phyloP scores from a whole-genome alignment of 2,113 vertebrate species.

The Poeciliopsis turrubarensis region DNA sequence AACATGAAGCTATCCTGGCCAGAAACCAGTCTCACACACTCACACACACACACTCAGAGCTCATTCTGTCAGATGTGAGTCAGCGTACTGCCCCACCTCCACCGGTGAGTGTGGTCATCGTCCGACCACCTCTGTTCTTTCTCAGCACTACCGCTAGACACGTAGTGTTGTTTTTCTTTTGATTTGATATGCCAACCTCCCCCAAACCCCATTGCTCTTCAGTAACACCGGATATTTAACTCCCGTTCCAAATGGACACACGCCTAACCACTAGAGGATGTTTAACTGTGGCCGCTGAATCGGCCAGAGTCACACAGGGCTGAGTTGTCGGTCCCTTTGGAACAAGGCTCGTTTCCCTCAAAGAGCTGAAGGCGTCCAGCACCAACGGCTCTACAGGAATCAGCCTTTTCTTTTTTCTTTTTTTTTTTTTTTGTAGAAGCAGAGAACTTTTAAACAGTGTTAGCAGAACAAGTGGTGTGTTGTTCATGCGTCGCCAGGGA shows the following conservation, averaged over 20 bases:
- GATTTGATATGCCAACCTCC: slow-evolving; percentile 70
- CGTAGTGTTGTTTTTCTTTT: slow-evolving; percentile 35
- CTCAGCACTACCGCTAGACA: slow-evolving; percentile 55
- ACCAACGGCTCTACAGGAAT: slow-evolving; percentile 52
- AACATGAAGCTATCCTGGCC: slow-evolving; percentile 26
- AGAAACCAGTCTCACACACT: not conserved
- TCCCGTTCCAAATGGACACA: slow-evolving; percentile 42
- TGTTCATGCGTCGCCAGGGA: slow-evolving; percentile 72
- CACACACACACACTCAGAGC: not conserved
- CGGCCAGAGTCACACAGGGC: slow-evolving; percentile 1
- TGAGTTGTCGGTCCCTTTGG: slow-evolving; percentile 33
- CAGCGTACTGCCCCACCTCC: slow-evolving; percentile 19
- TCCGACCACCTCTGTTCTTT: slow-evolving; percentile 3
- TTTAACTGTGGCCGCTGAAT: too few relatives aligned
- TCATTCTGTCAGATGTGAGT: slow-evolving; percentile 31
- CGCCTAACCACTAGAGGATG: slow-evolving; percentile 44
- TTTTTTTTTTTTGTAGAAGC: slow-evolving; percentile 40
- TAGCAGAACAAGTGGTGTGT: slow-evolving; percentile 78
- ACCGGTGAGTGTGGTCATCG: slow-evolving; percentile 26
- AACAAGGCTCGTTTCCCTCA: slow-evolving; percentile 32
- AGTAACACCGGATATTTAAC: slow-evolving; percentile 14
- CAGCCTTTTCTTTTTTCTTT: slow-evolving; percentile 41
- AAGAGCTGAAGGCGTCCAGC: slow-evolving; percentile 60
- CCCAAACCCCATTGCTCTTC: not conserved
- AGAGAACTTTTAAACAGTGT: slow-evolving; percentile 82